phyloP scores from a whole-genome alignment of 2,113 vertebrate genomes.

The Nycticorax nycticorax region DNA sequence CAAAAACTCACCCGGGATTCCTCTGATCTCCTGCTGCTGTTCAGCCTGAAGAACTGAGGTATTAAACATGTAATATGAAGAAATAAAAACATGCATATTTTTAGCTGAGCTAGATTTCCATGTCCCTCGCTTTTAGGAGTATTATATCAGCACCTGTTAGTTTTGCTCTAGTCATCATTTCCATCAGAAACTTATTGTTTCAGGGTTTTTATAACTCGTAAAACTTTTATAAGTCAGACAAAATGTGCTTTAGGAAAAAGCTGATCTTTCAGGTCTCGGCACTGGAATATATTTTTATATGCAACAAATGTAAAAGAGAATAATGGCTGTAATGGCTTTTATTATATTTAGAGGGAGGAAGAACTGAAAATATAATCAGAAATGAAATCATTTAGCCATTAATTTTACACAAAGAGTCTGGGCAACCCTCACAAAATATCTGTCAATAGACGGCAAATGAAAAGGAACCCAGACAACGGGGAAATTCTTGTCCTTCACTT shows the following conservation, averaged over 20 bases:
- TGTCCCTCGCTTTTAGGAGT: not conserved
- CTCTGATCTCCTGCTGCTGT: not conserved
- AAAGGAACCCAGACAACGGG: not conserved
- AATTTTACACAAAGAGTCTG: not conserved
- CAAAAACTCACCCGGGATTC: not conserved
- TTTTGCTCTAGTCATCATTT: slow-evolving; percentile 39
- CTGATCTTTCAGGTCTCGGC: not conserved
- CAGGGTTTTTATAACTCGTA: not conserved
- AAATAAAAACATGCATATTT: not conserved
- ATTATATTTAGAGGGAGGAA: not conserved
- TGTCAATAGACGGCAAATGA: not conserved
- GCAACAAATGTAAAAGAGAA: slow-evolving; percentile 10
- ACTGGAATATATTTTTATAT: not conserved
- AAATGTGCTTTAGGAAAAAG: slow-evolving; percentile 11
- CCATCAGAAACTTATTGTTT: slow-evolving; percentile 34
- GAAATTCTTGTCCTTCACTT: not conserved
- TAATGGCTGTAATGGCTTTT: not conserved
- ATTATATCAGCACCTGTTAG: slow-evolving; percentile 24
- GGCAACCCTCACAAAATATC: not conserved
- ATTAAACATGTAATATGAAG: not conserved
- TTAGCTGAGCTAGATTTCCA: not conserved
- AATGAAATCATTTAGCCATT: not conserved
- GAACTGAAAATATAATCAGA: slow-evolving; percentile 11
- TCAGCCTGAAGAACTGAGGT: not conserved
- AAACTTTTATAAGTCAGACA: slow-evolving; percentile 38